Evolutionary conservation across 30 jellyfish, hydroid and myxozoan genomes (phyloP), one percentile per base, ranked within the genome.

Genomic region (Hydractinia symbiolongicarpus): DNA sequence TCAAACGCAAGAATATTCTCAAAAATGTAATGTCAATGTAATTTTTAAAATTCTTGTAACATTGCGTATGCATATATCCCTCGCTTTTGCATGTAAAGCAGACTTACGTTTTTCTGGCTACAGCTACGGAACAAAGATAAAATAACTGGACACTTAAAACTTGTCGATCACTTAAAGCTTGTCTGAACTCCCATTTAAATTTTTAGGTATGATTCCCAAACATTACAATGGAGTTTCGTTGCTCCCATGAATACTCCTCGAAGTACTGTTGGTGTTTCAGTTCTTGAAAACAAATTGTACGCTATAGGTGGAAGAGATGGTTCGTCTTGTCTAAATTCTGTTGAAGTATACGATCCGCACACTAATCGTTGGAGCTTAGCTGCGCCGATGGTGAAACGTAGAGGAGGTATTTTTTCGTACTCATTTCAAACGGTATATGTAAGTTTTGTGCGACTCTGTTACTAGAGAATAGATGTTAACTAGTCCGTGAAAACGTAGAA

Each of bases 221-320:
- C 98, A 16, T 61, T 72, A 5, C 96, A 86, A 57, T 91, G 98
- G 98, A 86, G 88, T 66, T 79, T 91, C 67, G 98, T 91, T 54
- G 93, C 94, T 16, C 90, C 96, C 5, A 91, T 91, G 84, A 86
- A 82, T 56, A 86, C 96, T 4, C 98, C 98, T 16, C 16, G 98
- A 82, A 91, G 98, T 55, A 91, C 98, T 1, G 98, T 80, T 7
- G 98, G 96, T 44, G 94, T 90, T 71, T 88, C 98, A 53, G 98
- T 91, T 9, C 77, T 91, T 20, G 95, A 91, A 5, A 83, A 84
- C 8, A 86, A 82, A 77, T 93, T 91, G 49, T 91, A 91, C 76
- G 92, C 98, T 30, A 96, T 91, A 21, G 98, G 98, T 2, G 98
- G 98, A 7, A 62, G 98, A 51, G 98, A 91, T 76, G 98, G 98